Evolutionary conservation across 2,888 invertebrate species (phyloP).

Genomic region (Tetranychus piercei): DNA sequence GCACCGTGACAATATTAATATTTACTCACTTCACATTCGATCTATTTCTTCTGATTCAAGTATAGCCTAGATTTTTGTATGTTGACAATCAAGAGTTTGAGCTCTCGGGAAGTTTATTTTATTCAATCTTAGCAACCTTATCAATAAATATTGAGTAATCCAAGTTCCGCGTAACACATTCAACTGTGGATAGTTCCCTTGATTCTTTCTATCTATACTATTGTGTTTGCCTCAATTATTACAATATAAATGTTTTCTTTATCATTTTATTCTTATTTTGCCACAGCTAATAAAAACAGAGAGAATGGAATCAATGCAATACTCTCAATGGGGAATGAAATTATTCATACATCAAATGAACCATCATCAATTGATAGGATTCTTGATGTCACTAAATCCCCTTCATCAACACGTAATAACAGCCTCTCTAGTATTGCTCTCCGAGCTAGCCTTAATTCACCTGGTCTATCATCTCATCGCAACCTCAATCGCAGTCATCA

Average conservation of each 20-base stretch:
- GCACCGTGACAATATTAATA: no score
- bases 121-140: neutral
- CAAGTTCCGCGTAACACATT: neutral
- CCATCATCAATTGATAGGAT: neutral
- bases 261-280: neutral
- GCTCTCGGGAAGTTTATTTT: neutral
- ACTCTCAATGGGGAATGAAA: neutral
- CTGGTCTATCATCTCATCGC: conserved; percentile 14
- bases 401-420: neutral
- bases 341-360: neutral
- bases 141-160: neutral
- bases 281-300: neutral
- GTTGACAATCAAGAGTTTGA: no score
- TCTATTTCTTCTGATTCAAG: no score
- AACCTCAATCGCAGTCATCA: conserved; percentile 19
- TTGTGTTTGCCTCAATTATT: neutral
- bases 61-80: no score
- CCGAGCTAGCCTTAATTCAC: conserved; percentile 6
- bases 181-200: neutral
- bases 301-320: neutral
- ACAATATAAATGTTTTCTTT: neutral
- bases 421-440: conserved; percentile 3
- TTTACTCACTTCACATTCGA: no score
- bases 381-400: neutral
- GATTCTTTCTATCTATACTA: neutral